Conservation (phyloP, 2,113 vertebrate genomes). For the Siniperca knerii region DNA sequence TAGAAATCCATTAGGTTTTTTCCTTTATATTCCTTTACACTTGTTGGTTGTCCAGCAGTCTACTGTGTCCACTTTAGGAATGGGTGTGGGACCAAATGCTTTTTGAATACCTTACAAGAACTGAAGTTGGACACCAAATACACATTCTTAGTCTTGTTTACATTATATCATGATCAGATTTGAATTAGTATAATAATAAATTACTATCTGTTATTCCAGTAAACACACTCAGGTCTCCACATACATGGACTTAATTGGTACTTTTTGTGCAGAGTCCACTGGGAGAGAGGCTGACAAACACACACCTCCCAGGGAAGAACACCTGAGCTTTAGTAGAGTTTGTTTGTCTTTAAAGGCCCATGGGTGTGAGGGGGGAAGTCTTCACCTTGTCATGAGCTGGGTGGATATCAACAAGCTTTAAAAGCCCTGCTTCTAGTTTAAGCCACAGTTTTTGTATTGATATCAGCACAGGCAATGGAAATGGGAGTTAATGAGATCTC, state of each 20-base stretch:
- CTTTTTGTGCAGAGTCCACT: slow-evolving; percentile 45
- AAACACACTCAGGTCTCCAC: slow-evolving; percentile 3
- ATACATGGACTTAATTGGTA: slow-evolving; percentile 63
- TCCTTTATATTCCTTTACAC: neutral
- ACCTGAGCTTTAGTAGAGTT: slow-evolving; percentile 63
- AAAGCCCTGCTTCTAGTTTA: slow-evolving; percentile 39
- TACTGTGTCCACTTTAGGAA: neutral
- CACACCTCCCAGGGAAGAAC: slow-evolving; percentile 52
- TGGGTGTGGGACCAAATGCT: neutral
- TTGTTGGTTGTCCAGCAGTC: neutral
- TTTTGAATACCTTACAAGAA: neutral
- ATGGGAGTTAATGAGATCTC: slow-evolving; percentile 72
- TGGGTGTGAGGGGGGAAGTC: slow-evolving; percentile 2
- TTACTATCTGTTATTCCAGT: neutral
- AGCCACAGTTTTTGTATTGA: slow-evolving; percentile 13
- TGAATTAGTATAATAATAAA: no score
- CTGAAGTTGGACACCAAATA: neutral
- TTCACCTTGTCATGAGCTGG: slow-evolving; percentile 25
- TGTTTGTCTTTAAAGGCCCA: slow-evolving; percentile 75
- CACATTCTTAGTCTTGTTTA: neutral
- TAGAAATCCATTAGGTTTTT: neutral
- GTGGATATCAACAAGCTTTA: slow-evolving; percentile 27
- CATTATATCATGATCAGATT: neutral
- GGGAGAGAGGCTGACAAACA: slow-evolving; percentile 74
- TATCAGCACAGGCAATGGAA: slow-evolving; percentile 22